Conservation (phyloP, 2,797 vertebrate species). For the Clarias fuscus region DNA sequence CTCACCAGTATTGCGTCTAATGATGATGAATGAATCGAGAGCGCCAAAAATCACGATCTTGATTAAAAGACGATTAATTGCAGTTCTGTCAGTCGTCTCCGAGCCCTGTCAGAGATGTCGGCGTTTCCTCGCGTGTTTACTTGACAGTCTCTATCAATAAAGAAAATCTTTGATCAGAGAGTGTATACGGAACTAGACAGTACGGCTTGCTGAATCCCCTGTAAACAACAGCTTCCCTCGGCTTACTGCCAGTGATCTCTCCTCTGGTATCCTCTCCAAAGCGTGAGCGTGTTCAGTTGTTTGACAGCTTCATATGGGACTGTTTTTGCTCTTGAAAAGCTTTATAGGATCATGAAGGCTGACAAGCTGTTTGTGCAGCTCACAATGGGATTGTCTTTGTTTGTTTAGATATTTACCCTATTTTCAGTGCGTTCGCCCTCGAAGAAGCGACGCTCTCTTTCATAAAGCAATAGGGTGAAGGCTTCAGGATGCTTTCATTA, state of each 20-base stretch:
- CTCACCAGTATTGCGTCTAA: background rate
- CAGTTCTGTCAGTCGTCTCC: background rate
- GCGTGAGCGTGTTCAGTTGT: constrained; percentile 28
- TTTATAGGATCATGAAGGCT: constrained; percentile 62
- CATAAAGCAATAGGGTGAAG: constrained; percentile 27
- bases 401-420: constrained; percentile 48
- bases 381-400: constrained; percentile 48
- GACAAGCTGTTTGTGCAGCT: constrained; percentile 61
- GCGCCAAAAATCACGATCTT: background rate
- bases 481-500: constrained; percentile 68
- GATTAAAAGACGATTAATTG: background rate
- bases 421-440: constrained; percentile 38
- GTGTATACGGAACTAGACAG: constrained; percentile 65
- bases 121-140: constrained; percentile 65
- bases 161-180: constrained; percentile 74
- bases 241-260: constrained; percentile 36
- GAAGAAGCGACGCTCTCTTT: constrained; percentile 31
- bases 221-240: constrained; percentile 64
- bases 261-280: constrained; percentile 32
- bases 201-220: constrained; percentile 48
- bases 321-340: constrained; percentile 52
- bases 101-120: constrained; percentile 25
- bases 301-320: constrained; percentile 43
- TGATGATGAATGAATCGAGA: background rate
- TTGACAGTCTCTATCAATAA: constrained; percentile 71